A percentile compares a stretch with the other conserved stretches of the same genome.
phyloP scores from a whole-genome alignment of 1,140 invertebrate genomes.

The Drosophila azteca region DNA sequence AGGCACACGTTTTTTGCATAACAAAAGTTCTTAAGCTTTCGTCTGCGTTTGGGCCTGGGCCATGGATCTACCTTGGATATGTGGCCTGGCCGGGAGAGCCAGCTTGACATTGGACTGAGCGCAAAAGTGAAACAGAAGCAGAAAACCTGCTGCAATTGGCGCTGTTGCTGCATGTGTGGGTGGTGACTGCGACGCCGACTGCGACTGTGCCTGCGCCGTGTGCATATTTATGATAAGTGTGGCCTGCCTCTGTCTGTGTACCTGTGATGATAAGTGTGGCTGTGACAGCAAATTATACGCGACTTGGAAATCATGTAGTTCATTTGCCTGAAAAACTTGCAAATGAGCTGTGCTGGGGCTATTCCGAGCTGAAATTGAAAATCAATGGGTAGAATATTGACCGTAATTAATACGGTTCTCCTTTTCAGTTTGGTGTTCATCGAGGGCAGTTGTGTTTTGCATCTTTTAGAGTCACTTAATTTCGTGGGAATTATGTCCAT shows the following conservation, averaged over 20 bases:
- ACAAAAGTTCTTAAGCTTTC: slow-evolving; percentile 72
- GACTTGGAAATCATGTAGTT: slow-evolving; percentile 34
- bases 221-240: too few relatives aligned
- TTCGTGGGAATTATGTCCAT: too few relatives aligned
- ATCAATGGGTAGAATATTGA: too few relatives aligned
- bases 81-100: background rate
- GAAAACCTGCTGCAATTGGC: slow-evolving; percentile 38
- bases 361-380: too few relatives aligned
- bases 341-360: background rate
- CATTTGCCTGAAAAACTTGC: background rate
- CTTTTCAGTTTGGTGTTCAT: too few relatives aligned
- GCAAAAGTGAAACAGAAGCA: slow-evolving; percentile 1
- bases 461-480: too few relatives aligned
- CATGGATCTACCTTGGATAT: background rate
- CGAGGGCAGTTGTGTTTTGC: too few relatives aligned
- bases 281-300: slow-evolving; percentile 29
- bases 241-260: slow-evolving; percentile 2
- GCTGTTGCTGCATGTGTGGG: slow-evolving; percentile 47
- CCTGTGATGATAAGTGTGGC: slow-evolving; percentile 12
- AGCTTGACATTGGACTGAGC: slow-evolving; percentile 63
- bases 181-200: slow-evolving; percentile 11
- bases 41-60: slow-evolving; percentile 14
- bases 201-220: slow-evolving; percentile 1
- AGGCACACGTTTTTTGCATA: slow-evolving; percentile 67
- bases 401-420: too few relatives aligned